phyloP scores from a whole-genome alignment of 2,797 vertebrate species.

The Siniperca obscura region DNA sequence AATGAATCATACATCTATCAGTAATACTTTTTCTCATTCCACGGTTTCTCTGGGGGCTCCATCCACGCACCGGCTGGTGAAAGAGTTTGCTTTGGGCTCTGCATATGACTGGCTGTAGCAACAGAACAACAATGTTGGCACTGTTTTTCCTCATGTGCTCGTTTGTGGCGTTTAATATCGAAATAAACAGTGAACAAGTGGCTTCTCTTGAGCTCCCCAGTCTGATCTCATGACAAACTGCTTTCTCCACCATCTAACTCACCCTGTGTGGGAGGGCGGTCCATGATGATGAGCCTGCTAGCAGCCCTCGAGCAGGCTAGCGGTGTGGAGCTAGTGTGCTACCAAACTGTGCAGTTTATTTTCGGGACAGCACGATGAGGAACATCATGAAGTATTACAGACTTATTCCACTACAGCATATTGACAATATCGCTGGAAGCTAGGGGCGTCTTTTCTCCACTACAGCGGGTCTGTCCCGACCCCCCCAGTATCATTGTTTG shows the following conservation, averaged over 20 bases:
- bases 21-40: neutral
- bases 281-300: constrained; percentile 64
- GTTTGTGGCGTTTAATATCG: neutral
- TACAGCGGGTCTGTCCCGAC: constrained; percentile 38
- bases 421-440: constrained; percentile 52
- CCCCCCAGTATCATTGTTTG: constrained; percentile 28
- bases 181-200: constrained; percentile 3
- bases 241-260: constrained; percentile 19
- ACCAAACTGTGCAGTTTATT: constrained; percentile 60
- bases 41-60: neutral
- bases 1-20: neutral
- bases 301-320: constrained; percentile 57
- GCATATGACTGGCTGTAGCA: constrained; percentile 19
- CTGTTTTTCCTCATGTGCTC: constrained; percentile 9
- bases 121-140: neutral
- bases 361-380: constrained; percentile 61
- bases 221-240: constrained; percentile 45
- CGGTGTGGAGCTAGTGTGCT: constrained; percentile 67
- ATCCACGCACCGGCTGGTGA: neutral
- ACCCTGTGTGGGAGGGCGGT: constrained; percentile 67
- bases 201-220: constrained; percentile 29
- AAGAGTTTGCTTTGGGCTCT: constrained; percentile 21
- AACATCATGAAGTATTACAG: constrained; percentile 56
- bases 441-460: constrained; percentile 40
- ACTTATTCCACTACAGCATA: constrained; percentile 17